Base-by-base conservation (phyloP, 2,797 vertebrate genomes). In the Phalanger gymnotis region DNA sequence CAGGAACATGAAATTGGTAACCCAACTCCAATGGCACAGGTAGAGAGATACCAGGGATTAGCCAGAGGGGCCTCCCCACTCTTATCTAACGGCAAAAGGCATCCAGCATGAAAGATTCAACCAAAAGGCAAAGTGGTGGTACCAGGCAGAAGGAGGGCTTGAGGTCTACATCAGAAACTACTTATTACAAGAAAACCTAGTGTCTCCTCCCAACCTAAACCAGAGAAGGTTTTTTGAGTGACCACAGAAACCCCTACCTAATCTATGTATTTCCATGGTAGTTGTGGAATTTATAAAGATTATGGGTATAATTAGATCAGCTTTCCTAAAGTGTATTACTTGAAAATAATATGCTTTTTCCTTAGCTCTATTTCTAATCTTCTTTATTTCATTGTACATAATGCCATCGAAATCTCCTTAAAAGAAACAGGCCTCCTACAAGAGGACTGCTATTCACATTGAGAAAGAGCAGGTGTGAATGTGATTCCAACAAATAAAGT, bases 281-380 rank as follows among this genome's bases (percentile, higher is more conserved):
- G 22, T 53, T 13, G 51, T 95, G 25, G 92, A 90, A 2, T 56
- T 93, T 93, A 61, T 52, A 25, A 92, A 95, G 40, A 90, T 2
- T 53, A 87, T 87, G 73, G 22, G 22, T 40, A 87, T 87, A 27
- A 87, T 1, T 34, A 90, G 0, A 25, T 11, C 40, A 47, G 7
- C 40, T 96, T 61, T 90, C 94, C 31, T 56, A 90, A 92, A 90
- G 47, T 90, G 0, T 92, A 34, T 92, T 95, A 92, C 90, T 95
- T 91, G n/a, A 55, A 95, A 92, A 92, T 52, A 28, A 27, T 27
- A 47, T 53, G 11, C 40, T 56, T 51, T 53, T 13, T n/a, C 34
- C 22, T 2, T 53, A 58, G 73, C 16, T 27, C 30, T 87, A 56
- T 90, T 95, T 94, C 91, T 51, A 34, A 54, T 61, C 93, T 30